Percentiles rank a stretch among this genome's conserved stretches.
These are phyloP conservation scores for Arvicanthis niloticus DNA, from an alignment of 2,113 vertebrate genomes.

Conservation along the genomic window DNA sequence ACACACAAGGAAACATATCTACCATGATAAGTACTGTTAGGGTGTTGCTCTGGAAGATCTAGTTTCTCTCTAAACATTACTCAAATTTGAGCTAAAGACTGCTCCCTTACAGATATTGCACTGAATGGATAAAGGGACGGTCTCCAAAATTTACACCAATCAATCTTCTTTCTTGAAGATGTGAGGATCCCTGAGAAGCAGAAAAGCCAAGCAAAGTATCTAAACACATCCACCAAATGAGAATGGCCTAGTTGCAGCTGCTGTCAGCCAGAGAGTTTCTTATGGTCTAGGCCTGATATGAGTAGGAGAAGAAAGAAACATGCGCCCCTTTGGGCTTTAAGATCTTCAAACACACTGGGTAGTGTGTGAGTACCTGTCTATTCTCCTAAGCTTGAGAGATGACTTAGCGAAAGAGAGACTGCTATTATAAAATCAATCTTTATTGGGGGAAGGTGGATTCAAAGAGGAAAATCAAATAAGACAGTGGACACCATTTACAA, in stretches of 20 bases:
- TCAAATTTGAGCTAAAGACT: slow-evolving; percentile 43
- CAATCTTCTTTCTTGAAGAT: slow-evolving; percentile 45
- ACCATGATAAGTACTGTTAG: slow-evolving; percentile 3
- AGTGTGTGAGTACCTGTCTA: neutral
- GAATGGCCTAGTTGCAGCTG: slow-evolving; percentile 2
- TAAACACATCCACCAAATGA: slow-evolving; percentile 50
- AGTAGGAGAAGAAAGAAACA: slow-evolving; percentile 42
- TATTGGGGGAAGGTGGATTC: neutral
- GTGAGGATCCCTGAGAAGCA: slow-evolving; percentile 49
- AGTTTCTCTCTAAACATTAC: slow-evolving; percentile 50
- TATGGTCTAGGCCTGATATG: slow-evolving; percentile 3
- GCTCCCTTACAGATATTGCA: slow-evolving; percentile 16
- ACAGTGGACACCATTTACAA: slow-evolving; percentile 71
- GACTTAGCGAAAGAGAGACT: neutral
- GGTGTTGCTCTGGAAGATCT: slow-evolving; percentile 13
- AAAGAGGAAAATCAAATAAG: slow-evolving; percentile 75
- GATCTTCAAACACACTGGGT: slow-evolving; percentile 41
- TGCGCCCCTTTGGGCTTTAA: slow-evolving; percentile 3
- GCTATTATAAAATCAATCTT: slow-evolving; percentile 41
- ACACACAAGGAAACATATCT: slow-evolving; percentile 49
- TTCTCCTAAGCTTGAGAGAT: neutral
- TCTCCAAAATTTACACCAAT: slow-evolving; percentile 51
- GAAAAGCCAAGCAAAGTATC: slow-evolving; percentile 1
- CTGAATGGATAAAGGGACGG: slow-evolving; percentile 42
- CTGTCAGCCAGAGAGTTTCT: neutral